phyloP scores from a whole-genome alignment of 2,888 invertebrate species.

The Drosophila robusta region DNA sequence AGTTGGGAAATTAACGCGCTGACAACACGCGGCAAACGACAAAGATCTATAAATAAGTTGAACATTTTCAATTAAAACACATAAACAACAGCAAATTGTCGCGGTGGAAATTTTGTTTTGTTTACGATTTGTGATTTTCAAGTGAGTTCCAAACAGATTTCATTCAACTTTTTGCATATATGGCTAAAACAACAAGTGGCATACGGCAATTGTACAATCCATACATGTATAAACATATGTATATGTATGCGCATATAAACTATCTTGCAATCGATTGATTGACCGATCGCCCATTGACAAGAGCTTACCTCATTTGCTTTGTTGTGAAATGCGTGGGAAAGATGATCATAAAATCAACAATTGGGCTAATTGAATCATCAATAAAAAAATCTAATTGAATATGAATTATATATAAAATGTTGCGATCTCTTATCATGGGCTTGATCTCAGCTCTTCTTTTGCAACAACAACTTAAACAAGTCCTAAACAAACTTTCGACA shows the following conservation, averaged over 20 bases:
- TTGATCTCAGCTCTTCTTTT: not conserved
- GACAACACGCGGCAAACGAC: conserved; percentile 40
- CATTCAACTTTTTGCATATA: conserved; percentile 22
- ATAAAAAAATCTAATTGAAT: not conserved
- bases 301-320: conserved; percentile 30
- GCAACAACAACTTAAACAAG: not conserved
- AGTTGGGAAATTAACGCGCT: conserved; percentile 63
- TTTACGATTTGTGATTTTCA: conserved; percentile 6
- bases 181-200: not conserved
- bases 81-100: conserved; percentile 10
- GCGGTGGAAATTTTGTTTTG: conserved; percentile 29
- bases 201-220: not conserved
- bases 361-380: conserved; percentile 15
- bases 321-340: conserved; percentile 25
- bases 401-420: not conserved
- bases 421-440: too few species aligned
- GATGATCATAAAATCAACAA: conserved; percentile 12
- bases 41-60: conserved; percentile 45
- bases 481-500: conserved; percentile 30
- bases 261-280: conserved; percentile 9
- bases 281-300: conserved; percentile 7
- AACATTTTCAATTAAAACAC: not conserved
- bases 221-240: not conserved
- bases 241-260: not conserved
- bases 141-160: conserved; percentile 41